Percentiles rank a stretch among this genome's conserved stretches.
These are phyloP conservation scores for Montipora cactus DNA, from an alignment of 64 coral and sea anemone species.

Conservation along the genomic window DNA sequence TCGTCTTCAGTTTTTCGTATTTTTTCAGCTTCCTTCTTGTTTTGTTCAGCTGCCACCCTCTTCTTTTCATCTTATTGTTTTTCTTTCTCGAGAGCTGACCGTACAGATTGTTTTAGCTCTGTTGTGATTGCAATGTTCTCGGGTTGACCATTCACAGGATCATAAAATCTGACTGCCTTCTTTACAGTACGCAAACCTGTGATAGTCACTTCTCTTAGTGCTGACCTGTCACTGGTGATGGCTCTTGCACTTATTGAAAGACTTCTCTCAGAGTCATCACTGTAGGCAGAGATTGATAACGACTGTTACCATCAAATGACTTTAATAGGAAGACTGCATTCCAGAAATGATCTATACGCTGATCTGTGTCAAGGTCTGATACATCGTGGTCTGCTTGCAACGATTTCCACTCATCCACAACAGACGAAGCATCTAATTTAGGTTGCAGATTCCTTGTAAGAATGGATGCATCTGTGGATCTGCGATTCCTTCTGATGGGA, in stretches of 20 bases:
- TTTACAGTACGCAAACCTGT: not conserved
- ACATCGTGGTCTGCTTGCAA: not conserved
- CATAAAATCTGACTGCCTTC: not conserved
- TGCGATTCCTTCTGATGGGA: not conserved
- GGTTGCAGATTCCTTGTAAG: not conserved
- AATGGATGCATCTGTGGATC: not conserved
- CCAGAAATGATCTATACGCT: not conserved
- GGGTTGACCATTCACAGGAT: not conserved
- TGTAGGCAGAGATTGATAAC: not conserved
- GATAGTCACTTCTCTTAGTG: slow-evolving; percentile 6
- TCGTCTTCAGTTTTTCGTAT: too few species aligned
- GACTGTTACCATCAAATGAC: not conserved
- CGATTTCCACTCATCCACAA: not conserved
- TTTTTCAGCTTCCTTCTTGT: too few species aligned
- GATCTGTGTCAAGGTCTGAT: not conserved
- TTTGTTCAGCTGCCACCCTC: too few species aligned
- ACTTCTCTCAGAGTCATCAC: not conserved
- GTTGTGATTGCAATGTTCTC: not conserved
- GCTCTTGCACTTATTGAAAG: not conserved
- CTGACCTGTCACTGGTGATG: not conserved
- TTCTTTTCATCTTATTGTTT: too few species aligned
- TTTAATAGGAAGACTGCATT: not conserved
- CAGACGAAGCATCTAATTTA: not conserved
- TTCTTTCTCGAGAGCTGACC: too few species aligned
- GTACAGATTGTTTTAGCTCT: too few species aligned